phyloP scores from a whole-genome alignment of 2,113 vertebrate species.

The Mastomys coucha region DNA sequence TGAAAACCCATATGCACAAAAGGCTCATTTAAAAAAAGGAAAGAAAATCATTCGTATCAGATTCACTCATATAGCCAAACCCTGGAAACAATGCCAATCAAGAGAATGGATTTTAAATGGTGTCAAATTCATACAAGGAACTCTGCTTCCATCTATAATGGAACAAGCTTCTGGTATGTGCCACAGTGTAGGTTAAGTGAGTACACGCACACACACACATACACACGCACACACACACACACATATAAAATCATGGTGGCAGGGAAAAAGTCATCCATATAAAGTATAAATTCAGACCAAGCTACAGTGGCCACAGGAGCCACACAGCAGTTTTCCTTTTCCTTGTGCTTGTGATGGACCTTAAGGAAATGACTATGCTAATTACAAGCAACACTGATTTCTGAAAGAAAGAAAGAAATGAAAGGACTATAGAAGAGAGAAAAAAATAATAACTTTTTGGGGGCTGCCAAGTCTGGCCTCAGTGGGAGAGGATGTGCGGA shows the following conservation, averaged over 20 bases:
- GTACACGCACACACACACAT: no score
- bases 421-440: not conserved
- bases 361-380: not conserved
- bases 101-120: not conserved
- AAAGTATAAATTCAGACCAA: constrained; percentile 10
- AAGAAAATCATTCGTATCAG: not conserved
- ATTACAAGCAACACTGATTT: not conserved
- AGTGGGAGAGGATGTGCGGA: no score
- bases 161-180: not conserved
- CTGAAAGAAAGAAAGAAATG: not conserved
- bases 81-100: not conserved
- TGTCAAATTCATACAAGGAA: not conserved
- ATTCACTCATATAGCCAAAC: constrained; percentile 37
- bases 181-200: not conserved
- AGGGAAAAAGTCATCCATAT: not conserved
- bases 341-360: not conserved
- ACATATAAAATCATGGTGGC: not conserved
- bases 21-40: not conserved
- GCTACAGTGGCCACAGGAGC: not conserved
- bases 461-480: no score
- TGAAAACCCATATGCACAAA: constrained; percentile 36
- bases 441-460: not conserved
- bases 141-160: not conserved
- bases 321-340: not conserved
- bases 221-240: no score